Conservation (phyloP, 2,113 vertebrate species). For the Upupa epops region DNA sequence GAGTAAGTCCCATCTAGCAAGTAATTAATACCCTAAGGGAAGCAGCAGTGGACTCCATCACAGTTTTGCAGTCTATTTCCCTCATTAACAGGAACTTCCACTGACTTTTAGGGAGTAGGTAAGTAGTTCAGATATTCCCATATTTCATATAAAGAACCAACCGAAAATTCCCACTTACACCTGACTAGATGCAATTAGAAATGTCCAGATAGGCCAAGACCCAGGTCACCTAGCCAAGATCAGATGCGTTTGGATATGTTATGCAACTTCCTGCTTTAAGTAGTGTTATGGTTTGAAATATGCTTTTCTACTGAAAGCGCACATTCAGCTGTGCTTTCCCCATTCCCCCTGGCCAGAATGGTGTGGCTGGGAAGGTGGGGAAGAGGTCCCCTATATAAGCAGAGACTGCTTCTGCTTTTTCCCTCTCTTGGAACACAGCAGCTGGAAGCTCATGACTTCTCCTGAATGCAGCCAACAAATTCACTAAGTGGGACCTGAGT, state of each 20-base stretch:
- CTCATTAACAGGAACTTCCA: slow-evolving; percentile 8
- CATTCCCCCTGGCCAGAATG: too few relatives aligned
- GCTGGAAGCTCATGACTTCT: too few relatives aligned
- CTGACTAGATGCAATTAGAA: background rate
- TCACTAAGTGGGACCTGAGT: too few relatives aligned
- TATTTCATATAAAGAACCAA: background rate
- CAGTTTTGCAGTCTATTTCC: background rate
- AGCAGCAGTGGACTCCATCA: background rate
- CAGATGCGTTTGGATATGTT: background rate
- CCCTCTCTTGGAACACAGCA: too few relatives aligned
- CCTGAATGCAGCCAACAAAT: too few relatives aligned
- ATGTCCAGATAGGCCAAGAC: background rate
- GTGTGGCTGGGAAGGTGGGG: too few relatives aligned
- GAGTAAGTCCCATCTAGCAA: background rate
- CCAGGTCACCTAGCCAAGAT: background rate
- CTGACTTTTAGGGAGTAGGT: background rate
- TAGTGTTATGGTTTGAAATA: too few relatives aligned
- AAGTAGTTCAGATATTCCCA: background rate
- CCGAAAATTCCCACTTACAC: background rate
- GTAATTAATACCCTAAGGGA: slow-evolving; percentile 47
- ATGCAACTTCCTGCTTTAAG: background rate
- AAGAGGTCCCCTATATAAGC: too few relatives aligned
- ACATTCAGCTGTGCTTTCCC: too few relatives aligned
- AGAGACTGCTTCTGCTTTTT: too few relatives aligned
- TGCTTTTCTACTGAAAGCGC: too few relatives aligned